Base-by-base conservation (phyloP, 1,140 invertebrate genomes). In the Hylaeus volcanicus region DNA sequence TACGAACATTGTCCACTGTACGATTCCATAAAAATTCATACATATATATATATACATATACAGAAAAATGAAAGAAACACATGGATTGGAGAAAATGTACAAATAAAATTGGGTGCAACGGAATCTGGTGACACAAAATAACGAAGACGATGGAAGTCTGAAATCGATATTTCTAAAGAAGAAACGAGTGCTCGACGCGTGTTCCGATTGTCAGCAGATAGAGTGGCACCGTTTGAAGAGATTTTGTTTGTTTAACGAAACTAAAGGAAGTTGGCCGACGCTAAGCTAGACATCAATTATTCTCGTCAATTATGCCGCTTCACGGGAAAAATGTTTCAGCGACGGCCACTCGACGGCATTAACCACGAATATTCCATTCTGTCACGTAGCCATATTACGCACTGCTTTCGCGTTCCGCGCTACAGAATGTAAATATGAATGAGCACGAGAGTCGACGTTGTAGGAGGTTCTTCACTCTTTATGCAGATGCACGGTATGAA, bases 401-500 rank as follows among this genome's bases (percentile, higher is more conserved):
- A 58, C 55, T 48, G 78, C 63, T 51, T 66, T 71, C 5, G 79
- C 73, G 65, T 66, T 53, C 56, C 51, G 3, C 58, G 15, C 26
- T 45, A 58, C 69, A 56, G 74, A 75, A 79, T 66, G 76, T 86
- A 82, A 87, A 87, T 87, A 87, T 70, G 79, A 87, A 87, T 70
- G 86, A 85, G 83, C 68, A 60, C 45, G 14, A 53, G 68, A 75
- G 60, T 45, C 60, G 74, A 41, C 41, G 71, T 79, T 72, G 71
- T 51, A 58, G 83, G 26, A 43, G 79, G 74, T 78, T 84, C 86
- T 83, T 56, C 60, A 73, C 74, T 72, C 85, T 87, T 84, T 87
- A 87, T 87, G 86, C 63, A 87, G 85, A 87, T 82, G 74, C 48
- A 60, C 71, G 58, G 70, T 82, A 87, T 77, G 86, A 88, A 87